Evolutionary conservation across 2,113 vertebrate species (phyloP).

Genomic region (Myanophis thanlyinensis): DNA sequence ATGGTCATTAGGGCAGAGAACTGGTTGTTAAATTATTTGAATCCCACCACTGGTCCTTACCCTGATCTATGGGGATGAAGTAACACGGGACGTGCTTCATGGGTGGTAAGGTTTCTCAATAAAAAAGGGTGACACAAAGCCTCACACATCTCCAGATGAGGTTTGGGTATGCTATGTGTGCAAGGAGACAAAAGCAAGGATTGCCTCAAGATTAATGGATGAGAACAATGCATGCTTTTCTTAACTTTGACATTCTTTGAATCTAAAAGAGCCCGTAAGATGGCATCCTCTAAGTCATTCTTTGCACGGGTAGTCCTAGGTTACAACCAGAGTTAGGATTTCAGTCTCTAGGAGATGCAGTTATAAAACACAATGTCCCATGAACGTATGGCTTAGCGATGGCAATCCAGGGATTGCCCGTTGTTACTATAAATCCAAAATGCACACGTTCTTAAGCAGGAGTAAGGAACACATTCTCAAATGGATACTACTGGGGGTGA

Average conservation of each 20-base stretch:
- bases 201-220: background rate
- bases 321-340: background rate
- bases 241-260: background rate
- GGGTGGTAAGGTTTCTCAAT: background rate
- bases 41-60: too few species aligned
- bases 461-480: background rate
- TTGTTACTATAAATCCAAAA: background rate
- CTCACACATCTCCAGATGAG: background rate
- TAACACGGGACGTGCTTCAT: background rate
- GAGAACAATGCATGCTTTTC: background rate
- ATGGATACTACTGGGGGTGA: background rate
- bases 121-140: background rate
- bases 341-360: background rate
- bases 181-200: background rate
- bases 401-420: background rate
- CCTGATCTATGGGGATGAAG: background rate
- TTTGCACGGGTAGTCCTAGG: background rate
- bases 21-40: too few species aligned
- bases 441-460: background rate
- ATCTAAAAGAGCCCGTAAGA: background rate
- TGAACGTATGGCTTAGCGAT: background rate
- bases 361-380: background rate
- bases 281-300: background rate
- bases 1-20: too few species aligned
- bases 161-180: background rate